These are phyloP conservation scores for Argyra leucocephala DNA, from an alignment of 2,888 invertebrate species.

Conservation along the genomic window DNA sequence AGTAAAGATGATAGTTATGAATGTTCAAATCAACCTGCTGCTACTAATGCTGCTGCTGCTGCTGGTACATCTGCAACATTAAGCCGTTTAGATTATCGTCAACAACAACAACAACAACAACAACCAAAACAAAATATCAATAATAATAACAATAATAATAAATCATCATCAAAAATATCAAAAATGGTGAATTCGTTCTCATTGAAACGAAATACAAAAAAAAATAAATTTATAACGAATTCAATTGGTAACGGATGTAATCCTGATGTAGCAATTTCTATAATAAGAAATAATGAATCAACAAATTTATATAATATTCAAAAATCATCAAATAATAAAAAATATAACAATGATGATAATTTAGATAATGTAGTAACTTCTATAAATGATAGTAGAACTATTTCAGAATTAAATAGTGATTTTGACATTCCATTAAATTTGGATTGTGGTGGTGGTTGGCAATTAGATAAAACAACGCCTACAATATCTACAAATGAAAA, in stretches of 20 bases:
- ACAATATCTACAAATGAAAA: not conserved
- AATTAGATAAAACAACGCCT: not conserved
- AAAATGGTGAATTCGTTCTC: slow-evolving; percentile 37
- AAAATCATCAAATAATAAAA: not conserved
- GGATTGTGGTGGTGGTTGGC: too few relatives aligned
- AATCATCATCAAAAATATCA: slow-evolving; percentile 25
- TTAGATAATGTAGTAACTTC: too few relatives aligned
- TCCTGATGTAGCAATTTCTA: slow-evolving; percentile 9
- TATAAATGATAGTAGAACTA: too few relatives aligned
- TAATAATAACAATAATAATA: slow-evolving; percentile 20
- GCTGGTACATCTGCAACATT: not conserved
- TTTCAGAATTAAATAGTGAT: too few relatives aligned
- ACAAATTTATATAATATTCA: not conserved
- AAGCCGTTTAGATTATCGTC: not conserved
- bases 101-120: not conserved
- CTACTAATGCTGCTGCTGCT: not conserved
- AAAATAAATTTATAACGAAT: slow-evolving; percentile 18
- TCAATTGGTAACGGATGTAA: not conserved
- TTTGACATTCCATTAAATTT: too few relatives aligned
- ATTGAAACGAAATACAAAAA: slow-evolving; percentile 30
- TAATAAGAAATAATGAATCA: slow-evolving; percentile 4
- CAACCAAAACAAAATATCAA: slow-evolving; percentile 15
- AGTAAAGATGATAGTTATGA: not conserved
- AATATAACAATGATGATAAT: too few relatives aligned
- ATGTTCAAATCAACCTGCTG: not conserved